Evolutionary conservation across 2,888 invertebrate genomes (phyloP), one percentile per base, ranked within the genome.

Genomic region (Calameuta pallipes): DNA sequence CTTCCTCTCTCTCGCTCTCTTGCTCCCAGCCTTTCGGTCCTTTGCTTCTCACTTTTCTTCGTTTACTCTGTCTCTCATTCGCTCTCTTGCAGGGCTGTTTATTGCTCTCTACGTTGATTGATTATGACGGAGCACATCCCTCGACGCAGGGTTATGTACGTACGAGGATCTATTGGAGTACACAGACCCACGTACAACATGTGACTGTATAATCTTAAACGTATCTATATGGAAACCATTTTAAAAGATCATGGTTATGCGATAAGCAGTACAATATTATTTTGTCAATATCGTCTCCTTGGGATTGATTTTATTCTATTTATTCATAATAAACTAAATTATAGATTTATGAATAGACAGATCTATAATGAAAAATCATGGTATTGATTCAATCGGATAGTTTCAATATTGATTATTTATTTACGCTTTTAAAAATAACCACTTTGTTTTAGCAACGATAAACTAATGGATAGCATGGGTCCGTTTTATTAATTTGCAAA

Each of bases 71-170:
- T 71, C 71, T 31, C 71, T 71, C 71, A 15, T 23, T 71, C 71
- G 71, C 71, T 71, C 12, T 23, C 56, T 56, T 15, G 71, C 23
- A 34, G 34, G 71, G 34, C 33, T 71, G 33, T 31, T 71, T 71
- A 71, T 71, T 71, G 33, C 71, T 34, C 23, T 34, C 71, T 31
- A 31, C 71, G 71, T 34, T 71, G 71, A 71, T 71, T 71, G 71
- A 71, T 71, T 71, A 71, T 31, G 71, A 71, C 71, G 34, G 71
- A 30, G 33, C 31, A 71, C 71, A 12, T 71, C 33, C 71, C 56
- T 56, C 33, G 31, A 15, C 15, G 71, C 71, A 31, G 71, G 31
- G 71, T 34, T 33, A 71, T 12, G 15, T 31, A 71, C 23, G 6
- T 31, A 71, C 23, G 6, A 1, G 12, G 31, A 71, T 56, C 23